Conservation (phyloP, 2,113 vertebrate species). For the Microtus oregoni region DNA sequence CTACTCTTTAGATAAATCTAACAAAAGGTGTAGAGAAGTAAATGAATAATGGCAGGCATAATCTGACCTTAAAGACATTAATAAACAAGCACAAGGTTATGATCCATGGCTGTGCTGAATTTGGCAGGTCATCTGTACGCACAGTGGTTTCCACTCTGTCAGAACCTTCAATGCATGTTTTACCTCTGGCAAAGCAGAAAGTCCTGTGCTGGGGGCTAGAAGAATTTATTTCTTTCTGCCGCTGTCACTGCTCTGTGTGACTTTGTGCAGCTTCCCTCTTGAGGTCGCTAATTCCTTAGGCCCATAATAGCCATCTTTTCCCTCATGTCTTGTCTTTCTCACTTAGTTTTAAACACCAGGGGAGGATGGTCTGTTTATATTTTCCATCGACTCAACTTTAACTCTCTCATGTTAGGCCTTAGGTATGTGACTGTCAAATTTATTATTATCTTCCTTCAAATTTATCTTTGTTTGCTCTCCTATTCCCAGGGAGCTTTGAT, state of each 20-base stretch:
- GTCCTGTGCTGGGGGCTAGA: neutral
- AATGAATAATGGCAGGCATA: neutral
- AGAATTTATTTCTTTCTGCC: neutral
- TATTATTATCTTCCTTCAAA: neutral
- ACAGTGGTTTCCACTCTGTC: neutral
- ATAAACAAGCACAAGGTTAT: neutral
- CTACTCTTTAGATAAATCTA: neutral
- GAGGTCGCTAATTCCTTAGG: neutral
- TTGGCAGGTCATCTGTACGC: neutral
- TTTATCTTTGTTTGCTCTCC: neutral
- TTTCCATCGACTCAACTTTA: neutral
- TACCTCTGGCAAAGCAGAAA: neutral
- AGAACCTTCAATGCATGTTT: neutral
- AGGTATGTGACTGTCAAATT: neutral
- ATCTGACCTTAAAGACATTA: neutral
- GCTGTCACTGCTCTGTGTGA: neutral
- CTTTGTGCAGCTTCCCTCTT: neutral
- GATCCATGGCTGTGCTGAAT: neutral
- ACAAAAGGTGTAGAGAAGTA: conserved; percentile 3
- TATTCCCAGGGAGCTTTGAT: neutral
- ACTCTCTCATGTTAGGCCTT: neutral
- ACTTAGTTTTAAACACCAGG: neutral
- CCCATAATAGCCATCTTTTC: too few relatives aligned
- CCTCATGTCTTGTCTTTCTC: neutral
- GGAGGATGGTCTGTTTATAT: neutral